Percentiles rank a stretch among this genome's conserved stretches.
These are phyloP conservation scores for Drosophila subquinaria DNA, from an alignment of 2,888 invertebrate genomes.

Conservation along the genomic window DNA sequence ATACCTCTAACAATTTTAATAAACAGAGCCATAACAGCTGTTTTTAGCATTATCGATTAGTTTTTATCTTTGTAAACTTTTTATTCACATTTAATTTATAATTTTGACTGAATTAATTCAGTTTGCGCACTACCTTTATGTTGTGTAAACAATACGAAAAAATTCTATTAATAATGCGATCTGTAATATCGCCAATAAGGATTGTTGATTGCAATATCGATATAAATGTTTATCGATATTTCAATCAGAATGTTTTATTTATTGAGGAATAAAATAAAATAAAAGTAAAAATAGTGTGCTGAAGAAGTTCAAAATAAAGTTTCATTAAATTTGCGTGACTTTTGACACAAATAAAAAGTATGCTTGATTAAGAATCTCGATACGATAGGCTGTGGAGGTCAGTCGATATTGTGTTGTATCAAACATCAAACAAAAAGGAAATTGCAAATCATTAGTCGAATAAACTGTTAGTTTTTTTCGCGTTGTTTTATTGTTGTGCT, in stretches of 20 bases:
- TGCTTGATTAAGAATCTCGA: not conserved
- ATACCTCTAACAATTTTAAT: not conserved
- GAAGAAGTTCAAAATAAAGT: too few relatives aligned
- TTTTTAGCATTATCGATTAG: not conserved
- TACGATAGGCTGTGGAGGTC: conserved; percentile 30
- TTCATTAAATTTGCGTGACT: not conserved
- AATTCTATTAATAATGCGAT: not conserved
- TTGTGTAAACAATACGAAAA: not conserved
- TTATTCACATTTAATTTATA: not conserved
- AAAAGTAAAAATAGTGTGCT: not conserved
- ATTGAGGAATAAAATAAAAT: not conserved
- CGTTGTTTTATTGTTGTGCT: too few relatives aligned
- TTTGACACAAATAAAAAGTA: not conserved
- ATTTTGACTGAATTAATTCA: not conserved
- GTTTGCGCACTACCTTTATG: not conserved
- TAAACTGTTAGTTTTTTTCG: conserved; percentile 16
- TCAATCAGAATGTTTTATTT: not conserved
- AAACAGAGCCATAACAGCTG: not conserved
- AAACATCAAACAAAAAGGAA: conserved; percentile 44
- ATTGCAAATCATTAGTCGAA: conserved; percentile 28
- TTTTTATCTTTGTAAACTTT: not conserved
- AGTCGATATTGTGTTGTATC: conserved; percentile 33
- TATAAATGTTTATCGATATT: not conserved
- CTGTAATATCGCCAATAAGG: not conserved
- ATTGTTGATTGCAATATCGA: not conserved